These are phyloP conservation scores for Luperina nickerlii DNA, from an alignment of 2,888 invertebrate genomes.

Conservation along the genomic window DNA sequence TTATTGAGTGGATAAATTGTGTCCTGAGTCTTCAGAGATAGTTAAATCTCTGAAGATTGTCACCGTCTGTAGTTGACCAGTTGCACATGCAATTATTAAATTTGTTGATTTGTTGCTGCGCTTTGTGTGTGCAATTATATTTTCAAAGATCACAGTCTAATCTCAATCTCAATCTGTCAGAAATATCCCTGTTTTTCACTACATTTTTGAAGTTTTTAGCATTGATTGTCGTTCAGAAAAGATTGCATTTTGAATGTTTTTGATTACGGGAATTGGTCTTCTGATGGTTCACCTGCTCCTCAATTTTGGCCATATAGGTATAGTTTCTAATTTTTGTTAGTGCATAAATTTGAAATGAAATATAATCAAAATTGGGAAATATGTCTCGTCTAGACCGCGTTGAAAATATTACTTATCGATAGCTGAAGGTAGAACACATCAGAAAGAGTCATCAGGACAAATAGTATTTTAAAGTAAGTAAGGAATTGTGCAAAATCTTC, in stretches of 20 bases:
- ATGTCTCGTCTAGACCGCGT: background rate
- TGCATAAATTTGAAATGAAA: background rate
- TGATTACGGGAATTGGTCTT: background rate
- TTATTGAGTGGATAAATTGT: background rate
- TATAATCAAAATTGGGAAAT: background rate
- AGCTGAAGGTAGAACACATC: background rate
- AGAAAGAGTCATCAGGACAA: background rate
- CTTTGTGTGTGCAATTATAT: background rate
- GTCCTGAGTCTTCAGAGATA: background rate
- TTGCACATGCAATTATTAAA: background rate
- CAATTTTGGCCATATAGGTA: background rate
- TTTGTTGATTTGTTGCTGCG: background rate
- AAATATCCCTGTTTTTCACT: background rate
- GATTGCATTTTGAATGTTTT: background rate
- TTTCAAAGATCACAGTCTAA: background rate
- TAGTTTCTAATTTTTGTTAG: background rate
- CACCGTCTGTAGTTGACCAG: too few species aligned
- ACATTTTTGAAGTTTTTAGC: background rate
- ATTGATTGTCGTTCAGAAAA: background rate
- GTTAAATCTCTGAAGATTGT: too few species aligned
- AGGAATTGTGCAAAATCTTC: background rate
- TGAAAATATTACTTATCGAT: background rate
- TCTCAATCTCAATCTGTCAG: too few species aligned
- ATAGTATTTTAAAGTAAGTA: background rate
- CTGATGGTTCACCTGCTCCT: background rate